phyloP scores from a whole-genome alignment of 2,113 vertebrate genomes.

The Hydropotes inermis region DNA sequence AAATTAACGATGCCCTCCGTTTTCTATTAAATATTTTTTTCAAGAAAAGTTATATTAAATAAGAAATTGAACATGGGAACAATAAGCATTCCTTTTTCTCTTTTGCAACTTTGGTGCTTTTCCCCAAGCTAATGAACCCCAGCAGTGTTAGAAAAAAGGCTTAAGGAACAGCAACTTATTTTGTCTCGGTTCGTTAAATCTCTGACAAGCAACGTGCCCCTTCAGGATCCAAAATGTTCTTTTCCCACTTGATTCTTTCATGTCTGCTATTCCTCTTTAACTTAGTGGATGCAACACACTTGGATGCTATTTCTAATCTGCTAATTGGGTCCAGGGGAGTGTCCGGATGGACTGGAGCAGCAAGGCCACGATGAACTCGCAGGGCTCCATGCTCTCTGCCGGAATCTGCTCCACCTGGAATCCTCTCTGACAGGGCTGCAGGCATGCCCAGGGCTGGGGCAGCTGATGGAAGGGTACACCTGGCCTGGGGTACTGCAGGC shows the following conservation, averaged over 20 bases:
- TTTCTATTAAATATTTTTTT: slow-evolving; percentile 61
- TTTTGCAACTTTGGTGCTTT: slow-evolving; percentile 11
- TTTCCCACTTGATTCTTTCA: slow-evolving; percentile 30
- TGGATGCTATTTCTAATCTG: slow-evolving; percentile 8
- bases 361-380: fast-evolving
- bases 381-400: not conserved
- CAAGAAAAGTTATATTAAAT: slow-evolving; percentile 49
- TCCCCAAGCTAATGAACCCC: slow-evolving; percentile 31
- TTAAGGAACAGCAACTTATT: slow-evolving; percentile 21
- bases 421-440: not conserved
- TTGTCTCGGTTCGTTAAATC: slow-evolving; percentile 14
- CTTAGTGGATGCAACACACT: not conserved
- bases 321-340: not conserved
- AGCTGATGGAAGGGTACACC: not conserved
- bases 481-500: not conserved
- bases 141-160: slow-evolving; percentile 19
- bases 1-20: slow-evolving; percentile 75
- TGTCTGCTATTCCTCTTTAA: slow-evolving; percentile 24
- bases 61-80: slow-evolving; percentile 37
- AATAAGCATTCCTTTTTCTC: slow-evolving; percentile 40
- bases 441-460: not conserved
- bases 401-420: not conserved
- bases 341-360: not conserved
- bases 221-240: slow-evolving; percentile 40
- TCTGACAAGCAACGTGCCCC: slow-evolving; percentile 42